Evolutionary conservation across 2,113 vertebrate species (phyloP).

Genomic region (Glareola pratincola): DNA sequence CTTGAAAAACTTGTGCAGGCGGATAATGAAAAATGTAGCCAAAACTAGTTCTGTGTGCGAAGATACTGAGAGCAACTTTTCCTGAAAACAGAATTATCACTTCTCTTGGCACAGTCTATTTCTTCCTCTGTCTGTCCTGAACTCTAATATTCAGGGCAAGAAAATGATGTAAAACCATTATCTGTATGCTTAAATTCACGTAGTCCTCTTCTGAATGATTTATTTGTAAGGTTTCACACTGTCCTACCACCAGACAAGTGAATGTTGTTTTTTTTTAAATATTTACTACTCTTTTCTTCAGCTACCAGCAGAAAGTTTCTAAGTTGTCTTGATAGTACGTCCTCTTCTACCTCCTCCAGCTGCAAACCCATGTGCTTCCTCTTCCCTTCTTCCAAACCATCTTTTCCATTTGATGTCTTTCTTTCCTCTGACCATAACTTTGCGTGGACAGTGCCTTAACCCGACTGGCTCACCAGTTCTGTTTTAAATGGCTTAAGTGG

Average conservation of each 20-base stretch:
- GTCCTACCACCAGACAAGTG: not conserved
- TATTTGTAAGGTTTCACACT: not conserved
- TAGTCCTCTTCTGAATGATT: not conserved
- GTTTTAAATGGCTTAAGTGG: not conserved
- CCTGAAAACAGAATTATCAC: not conserved
- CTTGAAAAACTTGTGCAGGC: not conserved
- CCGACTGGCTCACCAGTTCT: not conserved
- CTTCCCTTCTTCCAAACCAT: not conserved
- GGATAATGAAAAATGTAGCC: not conserved
- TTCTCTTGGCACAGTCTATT: not conserved
- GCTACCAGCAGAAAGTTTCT: not conserved
- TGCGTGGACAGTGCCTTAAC: not conserved
- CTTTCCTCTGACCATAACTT: not conserved
- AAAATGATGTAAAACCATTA: not conserved
- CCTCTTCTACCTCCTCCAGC: not conserved
- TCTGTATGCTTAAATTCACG: not conserved
- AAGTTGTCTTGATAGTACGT: not conserved
- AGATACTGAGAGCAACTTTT: not conserved
- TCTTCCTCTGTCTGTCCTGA: not conserved
- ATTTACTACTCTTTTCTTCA: not conserved
- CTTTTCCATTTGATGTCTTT: not conserved
- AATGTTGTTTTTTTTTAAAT: not conserved
- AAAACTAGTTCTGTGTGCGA: not conserved
- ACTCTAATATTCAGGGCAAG: not conserved
- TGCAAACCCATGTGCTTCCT: not conserved